phyloP scores from a whole-genome alignment of 2,888 invertebrate genomes.

The Dynastes grantii region DNA sequence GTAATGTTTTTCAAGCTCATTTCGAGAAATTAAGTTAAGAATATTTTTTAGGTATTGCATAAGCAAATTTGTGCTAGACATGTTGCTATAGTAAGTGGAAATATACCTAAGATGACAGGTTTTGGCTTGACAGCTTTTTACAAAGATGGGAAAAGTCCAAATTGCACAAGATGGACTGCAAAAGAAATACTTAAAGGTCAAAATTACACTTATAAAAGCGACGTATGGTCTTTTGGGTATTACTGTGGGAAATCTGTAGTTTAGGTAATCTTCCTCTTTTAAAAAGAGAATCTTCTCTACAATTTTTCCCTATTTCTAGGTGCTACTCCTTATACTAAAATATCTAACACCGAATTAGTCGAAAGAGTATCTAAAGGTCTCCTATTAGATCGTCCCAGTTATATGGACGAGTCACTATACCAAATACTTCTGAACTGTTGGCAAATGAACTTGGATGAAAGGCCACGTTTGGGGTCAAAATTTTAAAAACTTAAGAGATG shows the following conservation, averaged over 20 bases:
- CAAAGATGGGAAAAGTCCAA: slow-evolving; percentile 78
- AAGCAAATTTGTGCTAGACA: slow-evolving; percentile 83
- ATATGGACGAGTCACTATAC: slow-evolving; percentile 85
- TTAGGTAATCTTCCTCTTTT: slow-evolving; percentile 72
- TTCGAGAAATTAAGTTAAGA: neutral
- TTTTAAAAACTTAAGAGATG: slow-evolving; percentile 60
- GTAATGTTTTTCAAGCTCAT: slow-evolving; percentile 42
- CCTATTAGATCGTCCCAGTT: slow-evolving; percentile 82
- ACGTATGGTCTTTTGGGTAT: slow-evolving; percentile 89
- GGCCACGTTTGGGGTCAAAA: slow-evolving; percentile 83
- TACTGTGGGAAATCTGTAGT: slow-evolving; percentile 88
- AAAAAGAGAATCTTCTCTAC: neutral
- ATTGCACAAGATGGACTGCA: slow-evolving; percentile 86
- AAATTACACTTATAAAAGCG: slow-evolving; percentile 80
- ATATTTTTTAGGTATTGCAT: slow-evolving; percentile 75
- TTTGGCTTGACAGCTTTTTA: slow-evolving; percentile 83
- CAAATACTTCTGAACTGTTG: slow-evolving; percentile 89
- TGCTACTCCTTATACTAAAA: slow-evolving; percentile 83
- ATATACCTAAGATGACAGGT: slow-evolving; percentile 81
- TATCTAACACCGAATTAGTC: slow-evolving; percentile 79
- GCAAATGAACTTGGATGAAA: slow-evolving; percentile 86
- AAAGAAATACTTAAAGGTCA: slow-evolving; percentile 83
- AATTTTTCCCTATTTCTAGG: slow-evolving; percentile 66
- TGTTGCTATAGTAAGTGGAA: slow-evolving; percentile 78
- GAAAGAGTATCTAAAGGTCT: slow-evolving; percentile 80